Evolutionary conservation across 1,140 invertebrate species (phyloP), one percentile per base, ranked within the genome.

Genomic region (Scaptomyza graminum): DNA sequence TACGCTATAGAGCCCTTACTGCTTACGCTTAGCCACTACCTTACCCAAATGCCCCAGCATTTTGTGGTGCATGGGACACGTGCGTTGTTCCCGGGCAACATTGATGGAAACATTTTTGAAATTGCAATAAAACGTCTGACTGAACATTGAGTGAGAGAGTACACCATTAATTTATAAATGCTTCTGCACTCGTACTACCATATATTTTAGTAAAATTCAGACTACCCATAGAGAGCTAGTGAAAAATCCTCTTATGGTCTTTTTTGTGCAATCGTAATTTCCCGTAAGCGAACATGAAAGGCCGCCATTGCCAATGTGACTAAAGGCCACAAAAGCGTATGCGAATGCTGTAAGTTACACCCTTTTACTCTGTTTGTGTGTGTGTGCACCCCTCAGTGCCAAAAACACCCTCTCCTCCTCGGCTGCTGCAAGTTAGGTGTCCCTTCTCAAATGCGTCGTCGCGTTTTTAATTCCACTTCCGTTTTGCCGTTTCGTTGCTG

Each of bases 111-210:
- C 66, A 71, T 81, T 81, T 74, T 81, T 74, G 63, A 69, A 78
- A 82, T 76, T 74, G 84, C 83, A 87, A 87, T 87, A 83, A 87
- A 87, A 88, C 76, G 79, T 83, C 66, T 88, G 79, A 81, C 64
- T 88, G 72, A 70, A 71, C 83, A 74, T 69, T 61, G 57, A 68
- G 56, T 34, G 8, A 34, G 31, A 34, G 51, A 55, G 54, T 71
- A 66, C n/a, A 52, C 65, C 79, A 88, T 85, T 83, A 87, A 87
- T 87, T 79, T 83, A 65, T 80, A 80, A 76, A 74, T 74, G 62
- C 72, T 56, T 13, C 39, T 31, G 51, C 22, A 22, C 2, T 7
- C 39, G 46, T 46, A 12, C 50, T 37, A 15, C 37, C 31, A 11
- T 9, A 34, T 34, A 34, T 15, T 31, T 56, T 47, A 12, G 46